Evolutionary conservation across 2,888 invertebrate genomes (phyloP).

Genomic region (Eilema sororculum): DNA sequence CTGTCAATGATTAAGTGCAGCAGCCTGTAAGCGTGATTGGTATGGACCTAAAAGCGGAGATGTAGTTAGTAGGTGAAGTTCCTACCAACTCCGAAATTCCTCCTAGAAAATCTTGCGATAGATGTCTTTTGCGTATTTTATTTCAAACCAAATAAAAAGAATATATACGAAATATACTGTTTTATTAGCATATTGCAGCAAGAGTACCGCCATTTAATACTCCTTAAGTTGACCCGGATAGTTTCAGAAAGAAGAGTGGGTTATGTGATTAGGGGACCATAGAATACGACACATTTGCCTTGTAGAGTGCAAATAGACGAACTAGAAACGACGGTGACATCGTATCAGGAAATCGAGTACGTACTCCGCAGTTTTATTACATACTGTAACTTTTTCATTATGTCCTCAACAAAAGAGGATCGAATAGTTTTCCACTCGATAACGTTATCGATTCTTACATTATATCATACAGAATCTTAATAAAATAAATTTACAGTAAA

Average conservation of each 20-base stretch:
- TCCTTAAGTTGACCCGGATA: not conserved
- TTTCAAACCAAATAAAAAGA: no score
- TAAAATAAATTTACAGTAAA: not conserved
- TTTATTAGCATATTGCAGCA: not conserved
- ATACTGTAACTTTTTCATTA: not conserved
- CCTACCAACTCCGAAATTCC: no score
- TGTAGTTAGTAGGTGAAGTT: no score
- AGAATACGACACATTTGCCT: slow-evolving; percentile 1
- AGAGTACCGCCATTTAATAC: not conserved
- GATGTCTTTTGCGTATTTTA: no score
- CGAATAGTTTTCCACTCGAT: slow-evolving; percentile 1
- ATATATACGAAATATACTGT: no score
- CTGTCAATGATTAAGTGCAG: no score
- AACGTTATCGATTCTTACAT: slow-evolving; percentile 1
- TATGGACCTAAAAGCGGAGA: no score
- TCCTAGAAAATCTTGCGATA: no score
- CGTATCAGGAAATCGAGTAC: not conserved
- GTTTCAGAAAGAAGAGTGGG: not conserved
- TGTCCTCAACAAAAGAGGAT: not conserved
- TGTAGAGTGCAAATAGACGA: not conserved
- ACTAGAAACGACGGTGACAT: slow-evolving; percentile 1
- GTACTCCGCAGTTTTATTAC: not conserved
- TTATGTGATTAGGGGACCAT: not conserved
- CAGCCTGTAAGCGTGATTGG: no score
- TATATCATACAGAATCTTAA: not conserved